phyloP scores from a whole-genome alignment of 2,888 invertebrate species.

The Leptopilina syphax region DNA sequence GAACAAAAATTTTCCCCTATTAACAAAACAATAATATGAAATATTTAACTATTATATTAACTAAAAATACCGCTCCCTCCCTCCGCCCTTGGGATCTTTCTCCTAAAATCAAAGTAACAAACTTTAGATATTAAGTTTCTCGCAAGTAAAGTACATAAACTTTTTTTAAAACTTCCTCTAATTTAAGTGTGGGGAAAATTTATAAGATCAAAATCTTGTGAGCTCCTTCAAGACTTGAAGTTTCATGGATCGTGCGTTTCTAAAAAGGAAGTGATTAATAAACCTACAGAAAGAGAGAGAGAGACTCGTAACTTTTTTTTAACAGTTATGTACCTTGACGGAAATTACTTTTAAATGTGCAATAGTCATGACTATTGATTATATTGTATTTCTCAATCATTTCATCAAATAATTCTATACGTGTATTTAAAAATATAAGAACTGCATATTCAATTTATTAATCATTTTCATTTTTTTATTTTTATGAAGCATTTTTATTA shows the following conservation, averaged over 20 bases:
- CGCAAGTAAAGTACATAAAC: neutral
- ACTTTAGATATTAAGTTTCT: constrained; percentile 1
- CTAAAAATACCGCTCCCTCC: too few species aligned
- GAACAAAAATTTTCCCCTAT: too few species aligned
- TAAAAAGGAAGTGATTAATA: constrained; percentile 27
- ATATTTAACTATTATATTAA: too few species aligned
- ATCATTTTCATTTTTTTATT: too few species aligned
- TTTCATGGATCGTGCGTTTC: constrained; percentile 20
- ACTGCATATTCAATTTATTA: too few species aligned
- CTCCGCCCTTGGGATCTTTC: neutral
- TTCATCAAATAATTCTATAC: too few species aligned
- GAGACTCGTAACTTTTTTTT: constrained; percentile 6
- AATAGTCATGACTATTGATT: neutral
- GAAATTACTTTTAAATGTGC: constrained; percentile 4
- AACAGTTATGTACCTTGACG: neutral
- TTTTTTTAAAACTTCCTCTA: neutral
- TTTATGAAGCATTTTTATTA: too few species aligned
- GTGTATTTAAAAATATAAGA: too few species aligned
- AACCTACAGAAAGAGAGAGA: neutral
- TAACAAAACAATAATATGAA: too few species aligned
- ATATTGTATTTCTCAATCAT: too few species aligned
- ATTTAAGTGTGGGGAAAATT: neutral
- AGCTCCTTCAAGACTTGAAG: constrained; percentile 2
- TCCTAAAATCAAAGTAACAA: neutral
- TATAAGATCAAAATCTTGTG: constrained; percentile 11